Conservation (phyloP, 2,797 vertebrate species). For the Bradypodion ventrale region DNA sequence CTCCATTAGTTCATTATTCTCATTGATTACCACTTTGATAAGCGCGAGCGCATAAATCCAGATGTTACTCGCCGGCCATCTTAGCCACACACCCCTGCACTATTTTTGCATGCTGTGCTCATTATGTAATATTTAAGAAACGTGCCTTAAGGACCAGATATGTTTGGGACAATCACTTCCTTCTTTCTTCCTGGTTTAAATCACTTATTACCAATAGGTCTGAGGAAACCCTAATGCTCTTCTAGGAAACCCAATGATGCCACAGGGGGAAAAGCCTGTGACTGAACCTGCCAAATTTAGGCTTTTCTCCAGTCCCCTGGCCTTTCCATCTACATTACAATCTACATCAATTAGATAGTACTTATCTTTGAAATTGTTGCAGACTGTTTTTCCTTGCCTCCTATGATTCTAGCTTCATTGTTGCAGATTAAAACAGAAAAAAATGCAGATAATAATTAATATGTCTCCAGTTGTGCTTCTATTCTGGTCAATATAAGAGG, state of each 20-base stretch:
- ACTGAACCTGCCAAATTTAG: conserved; percentile 41
- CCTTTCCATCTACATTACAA: conserved; percentile 63
- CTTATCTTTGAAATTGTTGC: conserved; percentile 43
- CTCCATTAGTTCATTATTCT: too few relatives aligned
- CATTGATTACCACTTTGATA: too few relatives aligned
- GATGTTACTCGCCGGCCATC: too few relatives aligned
- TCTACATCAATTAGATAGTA: conserved; percentile 74
- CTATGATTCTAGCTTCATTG: neutral
- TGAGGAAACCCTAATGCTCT: neutral
- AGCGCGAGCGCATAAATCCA: too few relatives aligned
- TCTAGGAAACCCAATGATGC: neutral
- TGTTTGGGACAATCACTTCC: neutral
- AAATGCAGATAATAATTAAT: neutral
- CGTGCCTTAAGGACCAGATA: neutral
- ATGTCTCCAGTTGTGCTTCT: neutral
- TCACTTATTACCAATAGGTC: neutral
- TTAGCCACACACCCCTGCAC: too few relatives aligned
- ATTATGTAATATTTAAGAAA: conserved; percentile 2
- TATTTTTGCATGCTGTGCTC: neutral
- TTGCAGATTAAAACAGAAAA: neutral
- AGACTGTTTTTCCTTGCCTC: neutral
- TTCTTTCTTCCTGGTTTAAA: neutral
- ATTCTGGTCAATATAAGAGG: neutral
- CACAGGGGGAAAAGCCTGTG: neutral
- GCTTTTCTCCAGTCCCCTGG: conserved; percentile 71